Percentiles rank a stretch among this genome's conserved stretches.
phyloP scores from a whole-genome alignment of 2,888 invertebrate species.

The Heliconius erato region DNA sequence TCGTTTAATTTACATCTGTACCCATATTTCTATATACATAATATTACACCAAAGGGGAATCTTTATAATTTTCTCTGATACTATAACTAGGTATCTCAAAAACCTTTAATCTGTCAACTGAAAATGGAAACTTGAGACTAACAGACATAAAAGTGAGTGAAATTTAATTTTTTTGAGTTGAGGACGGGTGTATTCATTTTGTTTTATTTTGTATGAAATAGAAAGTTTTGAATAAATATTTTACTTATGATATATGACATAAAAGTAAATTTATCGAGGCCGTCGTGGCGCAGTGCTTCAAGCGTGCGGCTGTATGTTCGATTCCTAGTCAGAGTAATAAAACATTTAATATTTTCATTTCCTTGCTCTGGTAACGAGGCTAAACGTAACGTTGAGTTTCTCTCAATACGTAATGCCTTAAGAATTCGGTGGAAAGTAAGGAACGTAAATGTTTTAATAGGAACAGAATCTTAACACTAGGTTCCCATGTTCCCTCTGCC shows the following conservation, averaged over 20 bases:
- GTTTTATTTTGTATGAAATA: background rate
- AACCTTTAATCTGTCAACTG: conserved; percentile 47
- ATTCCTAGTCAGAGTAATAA: no score
- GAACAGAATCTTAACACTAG: no score
- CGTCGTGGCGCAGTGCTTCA: no score
- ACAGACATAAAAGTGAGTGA: conserved; percentile 17
- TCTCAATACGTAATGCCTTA: no score
- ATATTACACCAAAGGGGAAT: conserved; percentile 47
- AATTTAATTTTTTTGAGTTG: conserved; percentile 10
- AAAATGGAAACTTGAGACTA: conserved; percentile 40
- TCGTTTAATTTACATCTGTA: conserved; percentile 59
- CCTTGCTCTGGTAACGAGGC: no score
- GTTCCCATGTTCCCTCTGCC: no score
- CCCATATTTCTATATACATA: conserved; percentile 50
- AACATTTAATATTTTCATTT: no score
- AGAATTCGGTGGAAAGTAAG: no score
- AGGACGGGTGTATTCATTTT: background rate
- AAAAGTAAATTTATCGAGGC: background rate
- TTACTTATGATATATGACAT: background rate
- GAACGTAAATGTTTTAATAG: no score
- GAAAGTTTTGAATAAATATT: background rate
- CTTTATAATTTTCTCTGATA: conserved; percentile 47
- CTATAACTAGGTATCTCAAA: conserved; percentile 43
- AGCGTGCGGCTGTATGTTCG: no score
- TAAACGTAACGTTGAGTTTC: no score